Evolutionary conservation across 1,140 invertebrate genomes (phyloP), one percentile per base, ranked within the genome.

Genomic region (Monochamus saltuarius): DNA sequence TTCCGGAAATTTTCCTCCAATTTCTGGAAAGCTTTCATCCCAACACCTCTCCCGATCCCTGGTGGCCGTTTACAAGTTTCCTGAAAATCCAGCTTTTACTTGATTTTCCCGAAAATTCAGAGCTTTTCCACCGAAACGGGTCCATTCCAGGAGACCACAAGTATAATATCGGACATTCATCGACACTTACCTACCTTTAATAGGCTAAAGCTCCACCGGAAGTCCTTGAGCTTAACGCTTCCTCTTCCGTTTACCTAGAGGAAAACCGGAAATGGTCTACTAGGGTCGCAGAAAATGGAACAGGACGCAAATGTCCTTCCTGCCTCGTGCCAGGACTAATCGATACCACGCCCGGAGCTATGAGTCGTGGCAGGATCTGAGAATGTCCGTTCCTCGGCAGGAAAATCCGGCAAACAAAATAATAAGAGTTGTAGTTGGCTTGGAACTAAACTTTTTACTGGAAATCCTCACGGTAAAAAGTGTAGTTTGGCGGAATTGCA

Each of bases 1-100:
- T 61, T 53, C 17, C 47, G 51, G 59, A 59, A 53, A 36, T 65
- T 65, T 65, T 65, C 59, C 60, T 61, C 59, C 59, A 59, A 58
- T 59, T 56, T 51, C 64, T 7, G 58, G 51, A 57, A 56, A 52
- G 4, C 16, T 19, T 40, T n/a, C 22, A 14, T 29, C 22, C 14
- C 19, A 22, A n/a, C n/a, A 7, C 14, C 39, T 46, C 57, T 47
- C 19, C 11, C 16, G 11, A n/a, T 11, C 56, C 17, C 51, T 61
- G 59, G 9, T 10, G 42, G n/a, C 59, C 59, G 46, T 14, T 36
- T 40, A 10, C 14, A 9, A 39, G 22, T 61, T 61, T 57, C 59
- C 59, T 50, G 52, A 56, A 66, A 61, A 61, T 29, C 45, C 42
- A 64, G 42, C 58, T 55, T 64, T 66, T 45, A 50, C 53, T 53